Conservation (phyloP, 1,140 invertebrate species). For the Lethrus apterus region DNA sequence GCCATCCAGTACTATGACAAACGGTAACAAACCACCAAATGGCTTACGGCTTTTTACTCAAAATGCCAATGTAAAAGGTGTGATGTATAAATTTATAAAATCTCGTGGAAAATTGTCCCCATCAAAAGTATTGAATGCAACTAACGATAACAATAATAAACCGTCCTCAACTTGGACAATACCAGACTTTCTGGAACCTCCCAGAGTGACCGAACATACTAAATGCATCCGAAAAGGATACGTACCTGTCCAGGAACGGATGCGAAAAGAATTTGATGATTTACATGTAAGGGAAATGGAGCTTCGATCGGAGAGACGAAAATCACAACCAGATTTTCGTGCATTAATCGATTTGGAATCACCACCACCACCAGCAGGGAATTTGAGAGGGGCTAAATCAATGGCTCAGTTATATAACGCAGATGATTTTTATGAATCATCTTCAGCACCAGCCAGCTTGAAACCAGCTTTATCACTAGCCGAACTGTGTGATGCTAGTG, state of each 20-base stretch:
- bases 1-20: slow-evolving; percentile 4
- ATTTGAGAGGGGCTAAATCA: slow-evolving; percentile 31
- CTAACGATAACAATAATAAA: not conserved
- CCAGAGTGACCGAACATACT: slow-evolving; percentile 22
- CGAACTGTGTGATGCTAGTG: slow-evolving; percentile 35
- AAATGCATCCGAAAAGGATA: slow-evolving; percentile 24
- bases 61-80: slow-evolving; percentile 32
- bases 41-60: slow-evolving; percentile 19
- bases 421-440: slow-evolving; percentile 24
- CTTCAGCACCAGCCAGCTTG: slow-evolving; percentile 27
- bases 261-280: slow-evolving; percentile 34
- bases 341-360: slow-evolving; percentile 21
- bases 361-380: slow-evolving; percentile 5
- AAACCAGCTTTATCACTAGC: slow-evolving; percentile 35
- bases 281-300: slow-evolving; percentile 34
- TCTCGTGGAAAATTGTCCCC: slow-evolving; percentile 31
- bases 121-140: not conserved
- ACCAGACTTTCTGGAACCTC: slow-evolving; percentile 26
- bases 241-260: slow-evolving; percentile 36
- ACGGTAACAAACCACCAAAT: slow-evolving; percentile 3
- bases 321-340: slow-evolving; percentile 35
- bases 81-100: slow-evolving; percentile 41
- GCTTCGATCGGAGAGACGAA: slow-evolving; percentile 31
- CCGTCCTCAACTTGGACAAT: slow-evolving; percentile 10
- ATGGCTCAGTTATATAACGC: slow-evolving; percentile 29